Conservation (phyloP, 2,797 vertebrate genomes). For the Mallotus villosus region DNA sequence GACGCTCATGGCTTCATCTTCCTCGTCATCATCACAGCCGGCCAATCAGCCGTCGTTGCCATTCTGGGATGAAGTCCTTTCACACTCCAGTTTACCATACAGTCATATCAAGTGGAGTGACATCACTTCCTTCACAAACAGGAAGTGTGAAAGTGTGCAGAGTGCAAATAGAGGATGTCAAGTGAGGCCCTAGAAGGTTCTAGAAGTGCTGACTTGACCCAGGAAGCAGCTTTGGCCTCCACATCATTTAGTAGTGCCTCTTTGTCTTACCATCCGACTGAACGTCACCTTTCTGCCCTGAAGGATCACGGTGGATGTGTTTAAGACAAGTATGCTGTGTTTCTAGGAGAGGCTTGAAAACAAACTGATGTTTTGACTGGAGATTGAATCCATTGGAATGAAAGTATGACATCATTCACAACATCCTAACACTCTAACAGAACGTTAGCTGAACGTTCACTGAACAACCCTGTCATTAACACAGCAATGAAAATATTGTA, state of each 20-base stretch:
- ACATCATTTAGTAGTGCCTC: constrained; percentile 67
- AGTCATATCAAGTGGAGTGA: constrained; percentile 1
- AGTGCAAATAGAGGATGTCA: background rate
- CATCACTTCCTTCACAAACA: background rate
- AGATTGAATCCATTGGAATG: background rate
- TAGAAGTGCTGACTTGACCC: constrained; percentile 32
- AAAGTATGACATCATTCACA: constrained; percentile 27
- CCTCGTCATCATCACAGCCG: background rate
- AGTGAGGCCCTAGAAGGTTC: constrained; percentile 15
- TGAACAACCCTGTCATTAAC: background rate
- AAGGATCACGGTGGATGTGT: constrained; percentile 19
- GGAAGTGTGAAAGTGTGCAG: background rate
- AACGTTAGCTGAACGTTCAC: background rate
- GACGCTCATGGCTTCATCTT: background rate
- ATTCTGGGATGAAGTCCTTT: constrained; percentile 2
- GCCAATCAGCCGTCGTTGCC: background rate
- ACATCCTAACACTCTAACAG: constrained; percentile 28
- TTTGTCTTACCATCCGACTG: constrained; percentile 55
- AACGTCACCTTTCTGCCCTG: constrained; percentile 37
- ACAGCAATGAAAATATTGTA: background rate
- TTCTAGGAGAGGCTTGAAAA: constrained; percentile 38
- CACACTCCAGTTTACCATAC: background rate
- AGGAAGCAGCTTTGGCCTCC: constrained; percentile 48
- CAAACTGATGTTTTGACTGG: background rate
- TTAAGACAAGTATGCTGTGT: constrained; percentile 28